Evolutionary conservation across 2,113 vertebrate genomes (phyloP).

Genomic region (Phaethornis superciliosus): DNA sequence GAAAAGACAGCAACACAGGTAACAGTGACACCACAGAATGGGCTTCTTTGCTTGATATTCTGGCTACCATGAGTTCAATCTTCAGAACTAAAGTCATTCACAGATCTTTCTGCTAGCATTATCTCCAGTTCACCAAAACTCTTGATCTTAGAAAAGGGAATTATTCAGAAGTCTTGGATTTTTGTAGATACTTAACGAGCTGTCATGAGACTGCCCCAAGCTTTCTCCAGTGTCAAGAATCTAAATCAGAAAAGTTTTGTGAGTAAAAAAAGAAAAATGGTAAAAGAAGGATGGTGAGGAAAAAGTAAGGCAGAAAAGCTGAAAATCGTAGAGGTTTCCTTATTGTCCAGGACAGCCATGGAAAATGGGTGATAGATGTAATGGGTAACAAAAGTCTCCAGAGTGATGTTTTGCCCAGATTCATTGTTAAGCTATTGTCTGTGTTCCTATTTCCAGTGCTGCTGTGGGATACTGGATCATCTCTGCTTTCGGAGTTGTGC

Average conservation of each 20-base stretch:
- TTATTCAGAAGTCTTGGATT: not conserved
- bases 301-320: not conserved
- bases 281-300: not conserved
- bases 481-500: not conserved
- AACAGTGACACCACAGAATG: not conserved
- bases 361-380: not conserved
- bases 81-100: not conserved
- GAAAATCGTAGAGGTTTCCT: not conserved
- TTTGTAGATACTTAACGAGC: not conserved
- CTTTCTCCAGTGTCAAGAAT: not conserved
- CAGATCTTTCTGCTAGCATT: not conserved
- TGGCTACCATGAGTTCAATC: not conserved
- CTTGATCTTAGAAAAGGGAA: not conserved
- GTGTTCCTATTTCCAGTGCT: not conserved
- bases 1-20: conserved; percentile 73
- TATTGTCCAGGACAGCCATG: not conserved
- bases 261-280: not conserved
- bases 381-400: not conserved
- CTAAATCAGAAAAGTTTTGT: not conserved
- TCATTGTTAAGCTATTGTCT: not conserved
- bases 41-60: not conserved
- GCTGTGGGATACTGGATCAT: not conserved
- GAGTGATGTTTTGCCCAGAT: not conserved
- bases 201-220: not conserved
- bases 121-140: not conserved